Conservation (phyloP, 2,888 invertebrate genomes). For the Epistrophe eligans region DNA sequence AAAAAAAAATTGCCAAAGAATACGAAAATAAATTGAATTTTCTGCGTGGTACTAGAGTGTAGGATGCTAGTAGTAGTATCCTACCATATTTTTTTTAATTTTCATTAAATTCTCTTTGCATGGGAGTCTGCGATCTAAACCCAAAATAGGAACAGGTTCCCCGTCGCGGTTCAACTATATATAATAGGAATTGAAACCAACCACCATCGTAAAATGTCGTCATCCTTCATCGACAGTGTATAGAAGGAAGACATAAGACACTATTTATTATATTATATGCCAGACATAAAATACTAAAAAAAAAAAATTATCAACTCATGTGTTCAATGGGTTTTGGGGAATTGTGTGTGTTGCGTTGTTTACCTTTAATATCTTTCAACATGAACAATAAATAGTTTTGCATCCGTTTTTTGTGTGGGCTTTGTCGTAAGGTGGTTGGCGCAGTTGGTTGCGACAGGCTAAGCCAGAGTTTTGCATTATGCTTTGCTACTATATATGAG, state of each 20-base stretch:
- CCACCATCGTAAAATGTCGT: conserved; percentile 10
- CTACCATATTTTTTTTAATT: conserved; percentile 19
- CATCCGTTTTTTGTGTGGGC: conserved; percentile 61
- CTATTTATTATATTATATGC: background rate
- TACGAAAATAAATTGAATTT: conserved; percentile 41
- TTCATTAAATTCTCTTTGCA: conserved; percentile 35
- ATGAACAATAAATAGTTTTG: conserved; percentile 70
- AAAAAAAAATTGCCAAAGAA: conserved; percentile 11
- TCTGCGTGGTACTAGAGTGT: conserved; percentile 43
- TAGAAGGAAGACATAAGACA: conserved; percentile 24
- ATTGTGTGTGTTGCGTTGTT: conserved; percentile 46
- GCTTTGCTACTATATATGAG: conserved; percentile 5
- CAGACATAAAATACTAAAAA: conserved; percentile 2
- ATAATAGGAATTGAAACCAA: conserved; percentile 4
- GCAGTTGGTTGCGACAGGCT: conserved; percentile 31
- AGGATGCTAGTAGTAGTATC: conserved; percentile 57
- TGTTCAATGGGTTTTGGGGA: conserved; percentile 14
- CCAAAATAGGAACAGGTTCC: conserved; percentile 52
- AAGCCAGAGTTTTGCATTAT: background rate
- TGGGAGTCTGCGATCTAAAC: background rate
- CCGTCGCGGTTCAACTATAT: conserved; percentile 9
- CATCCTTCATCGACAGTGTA: conserved; percentile 33
- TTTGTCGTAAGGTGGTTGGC: conserved; percentile 24
- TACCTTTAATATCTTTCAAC: conserved; percentile 64
- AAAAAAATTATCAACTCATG: conserved; percentile 31